phyloP scores from a whole-genome alignment of 2,113 vertebrate genomes.

The Orcinus orca region DNA sequence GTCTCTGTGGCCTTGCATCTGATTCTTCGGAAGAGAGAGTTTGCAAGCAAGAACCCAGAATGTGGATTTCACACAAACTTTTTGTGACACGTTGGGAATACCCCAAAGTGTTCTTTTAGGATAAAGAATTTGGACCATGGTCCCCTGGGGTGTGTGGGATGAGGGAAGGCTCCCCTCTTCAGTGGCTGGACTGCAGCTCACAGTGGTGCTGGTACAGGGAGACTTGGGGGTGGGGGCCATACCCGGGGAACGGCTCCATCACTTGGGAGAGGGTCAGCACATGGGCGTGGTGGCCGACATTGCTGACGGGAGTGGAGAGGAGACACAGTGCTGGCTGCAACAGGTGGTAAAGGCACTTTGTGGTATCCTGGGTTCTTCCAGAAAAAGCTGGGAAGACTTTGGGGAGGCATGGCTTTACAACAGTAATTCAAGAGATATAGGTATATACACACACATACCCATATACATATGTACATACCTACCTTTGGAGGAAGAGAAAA shows the following conservation, averaged over 20 bases:
- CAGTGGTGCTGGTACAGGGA: neutral
- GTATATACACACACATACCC: neutral
- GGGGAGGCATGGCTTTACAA: neutral
- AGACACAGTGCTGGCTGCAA: neutral
- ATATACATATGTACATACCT: neutral
- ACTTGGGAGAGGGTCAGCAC: neutral
- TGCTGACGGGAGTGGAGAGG: neutral
- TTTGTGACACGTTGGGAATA: neutral
- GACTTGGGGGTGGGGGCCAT: neutral
- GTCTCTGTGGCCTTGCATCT: neutral
- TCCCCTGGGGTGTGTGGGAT: neutral
- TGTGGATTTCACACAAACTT: neutral
- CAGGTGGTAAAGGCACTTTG: neutral
- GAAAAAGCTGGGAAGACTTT: neutral
- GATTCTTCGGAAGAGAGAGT: neutral
- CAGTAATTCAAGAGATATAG: neutral
- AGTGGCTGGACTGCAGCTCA: neutral
- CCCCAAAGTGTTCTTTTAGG: neutral
- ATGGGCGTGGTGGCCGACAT: rapidly evolving
- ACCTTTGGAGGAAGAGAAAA: neutral
- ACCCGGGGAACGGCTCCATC: neutral
- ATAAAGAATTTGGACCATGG: neutral
- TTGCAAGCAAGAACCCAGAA: neutral
- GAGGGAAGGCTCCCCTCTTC: neutral
- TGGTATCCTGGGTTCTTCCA: neutral